Evolutionary conservation across 2,113 vertebrate species (phyloP).

Genomic region (Corythornis madagascariensis): DNA sequence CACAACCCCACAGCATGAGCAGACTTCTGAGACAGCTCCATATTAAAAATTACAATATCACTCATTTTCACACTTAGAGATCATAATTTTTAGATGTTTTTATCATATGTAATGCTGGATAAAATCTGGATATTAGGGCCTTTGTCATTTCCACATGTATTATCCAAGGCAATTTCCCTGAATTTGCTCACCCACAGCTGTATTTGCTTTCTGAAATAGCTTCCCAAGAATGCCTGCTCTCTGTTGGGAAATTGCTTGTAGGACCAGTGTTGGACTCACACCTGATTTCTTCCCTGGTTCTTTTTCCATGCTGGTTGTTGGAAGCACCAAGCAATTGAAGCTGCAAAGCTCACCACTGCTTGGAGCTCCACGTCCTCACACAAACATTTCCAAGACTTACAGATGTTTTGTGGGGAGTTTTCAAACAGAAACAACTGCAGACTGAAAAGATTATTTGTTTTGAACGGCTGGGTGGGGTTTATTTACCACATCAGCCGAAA

Average conservation of each 20-base stretch:
- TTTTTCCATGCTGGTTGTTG: no score
- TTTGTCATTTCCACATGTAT: conserved; percentile 25
- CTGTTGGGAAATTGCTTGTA: neutral
- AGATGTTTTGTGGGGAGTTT: neutral
- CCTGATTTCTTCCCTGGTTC: no score
- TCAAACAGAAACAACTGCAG: neutral
- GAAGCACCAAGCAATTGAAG: no score
- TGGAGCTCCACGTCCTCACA: neutral
- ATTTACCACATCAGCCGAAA: neutral
- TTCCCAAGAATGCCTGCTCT: neutral
- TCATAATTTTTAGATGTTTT: neutral
- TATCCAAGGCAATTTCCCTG: neutral
- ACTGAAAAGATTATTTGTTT: neutral
- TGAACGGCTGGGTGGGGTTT: neutral
- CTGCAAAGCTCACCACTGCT: no score
- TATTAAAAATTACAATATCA: neutral
- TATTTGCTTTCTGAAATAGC: conserved; percentile 29
- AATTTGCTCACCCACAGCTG: neutral
- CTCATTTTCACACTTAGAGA: neutral
- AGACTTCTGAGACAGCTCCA: no score
- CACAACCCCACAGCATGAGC: no score
- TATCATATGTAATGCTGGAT: neutral
- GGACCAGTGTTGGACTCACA: neutral
- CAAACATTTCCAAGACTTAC: neutral
- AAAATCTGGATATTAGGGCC: neutral